Evolutionary conservation across 2,113 vertebrate species (phyloP), one percentile per base, ranked within the genome.

Genomic region (Ageneiosus marmoratus): DNA sequence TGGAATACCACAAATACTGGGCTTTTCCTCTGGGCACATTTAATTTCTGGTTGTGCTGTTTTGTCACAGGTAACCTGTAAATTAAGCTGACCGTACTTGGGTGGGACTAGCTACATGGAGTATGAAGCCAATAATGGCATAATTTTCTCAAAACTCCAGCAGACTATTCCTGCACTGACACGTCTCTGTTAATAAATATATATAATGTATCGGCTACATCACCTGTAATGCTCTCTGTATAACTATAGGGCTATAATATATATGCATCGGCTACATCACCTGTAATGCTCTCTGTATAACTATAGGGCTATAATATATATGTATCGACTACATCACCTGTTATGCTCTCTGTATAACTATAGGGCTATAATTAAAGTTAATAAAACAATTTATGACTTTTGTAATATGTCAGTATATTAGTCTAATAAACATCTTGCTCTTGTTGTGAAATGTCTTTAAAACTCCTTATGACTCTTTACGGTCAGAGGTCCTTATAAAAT

Each of bases 81-180:
- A 22, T 62, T 46, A 48, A 16, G 6, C 70, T 77, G 55, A 27
- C 24, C 58, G 76, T 44, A n/a, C 10, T 22, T n/a, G 22, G 37
- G 18, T 65, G 22, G 55, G 9, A 58, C 24, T 22, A n/a, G 24
- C 24, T 58, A n/a, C 9, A 58, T 12, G 24, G 34, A 58, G 34
- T 63, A 73, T 56, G n/a, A 46, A 29, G 41, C 51, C 50, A n/a
- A 37, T 79, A 62, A 63, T 62, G 9, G 8, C 16, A 41, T 29
- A 27, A 22, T 77, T 82, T 86, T 51, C 27, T 37, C 24, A 56
- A 72, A 50, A 46, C n/a, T 53, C 41, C 69, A 22, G 37, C n/a
- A 76, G 37, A 32, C 48, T n/a, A 15, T 75, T 77, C 37, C 9
- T 15, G 44, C 15, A 51, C 46, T 65, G 5, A 37, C 18, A 41